Percentiles rank a stretch among this genome's conserved stretches.
Evolutionary conservation across 2,113 vertebrate species (phyloP).

Genomic region (Tetrao urogallus): DNA sequence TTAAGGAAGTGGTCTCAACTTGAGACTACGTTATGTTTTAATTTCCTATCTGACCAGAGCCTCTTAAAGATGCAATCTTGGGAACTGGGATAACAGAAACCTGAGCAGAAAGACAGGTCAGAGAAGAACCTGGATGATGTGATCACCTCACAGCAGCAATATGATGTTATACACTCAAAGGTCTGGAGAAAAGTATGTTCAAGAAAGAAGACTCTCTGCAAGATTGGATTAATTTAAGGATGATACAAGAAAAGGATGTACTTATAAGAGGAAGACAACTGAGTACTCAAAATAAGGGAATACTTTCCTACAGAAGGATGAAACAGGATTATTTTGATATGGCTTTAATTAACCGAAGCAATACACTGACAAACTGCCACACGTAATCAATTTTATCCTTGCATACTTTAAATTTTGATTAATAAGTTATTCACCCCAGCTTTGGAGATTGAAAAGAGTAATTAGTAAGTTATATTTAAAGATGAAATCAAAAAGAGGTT

Average conservation of each 20-base stretch:
- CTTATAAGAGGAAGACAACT: neutral
- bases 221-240: neutral
- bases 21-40: neutral
- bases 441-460: neutral
- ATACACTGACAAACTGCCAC: neutral
- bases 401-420: neutral
- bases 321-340: neutral
- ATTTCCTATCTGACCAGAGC: neutral
- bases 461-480: neutral
- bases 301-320: neutral
- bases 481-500: neutral
- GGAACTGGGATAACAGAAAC: neutral
- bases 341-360: neutral
- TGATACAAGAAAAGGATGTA: neutral
- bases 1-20: neutral
- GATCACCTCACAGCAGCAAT: neutral
- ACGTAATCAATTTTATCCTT: neutral
- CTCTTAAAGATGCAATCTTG: neutral
- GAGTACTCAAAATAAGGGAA: neutral
- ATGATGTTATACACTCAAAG: neutral
- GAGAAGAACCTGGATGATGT: neutral
- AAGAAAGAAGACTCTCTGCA: neutral
- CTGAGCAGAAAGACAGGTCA: neutral
- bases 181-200: neutral
- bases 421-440: neutral